Conservation (phyloP, 1,140 invertebrate genomes). For the Asobara japonica region DNA sequence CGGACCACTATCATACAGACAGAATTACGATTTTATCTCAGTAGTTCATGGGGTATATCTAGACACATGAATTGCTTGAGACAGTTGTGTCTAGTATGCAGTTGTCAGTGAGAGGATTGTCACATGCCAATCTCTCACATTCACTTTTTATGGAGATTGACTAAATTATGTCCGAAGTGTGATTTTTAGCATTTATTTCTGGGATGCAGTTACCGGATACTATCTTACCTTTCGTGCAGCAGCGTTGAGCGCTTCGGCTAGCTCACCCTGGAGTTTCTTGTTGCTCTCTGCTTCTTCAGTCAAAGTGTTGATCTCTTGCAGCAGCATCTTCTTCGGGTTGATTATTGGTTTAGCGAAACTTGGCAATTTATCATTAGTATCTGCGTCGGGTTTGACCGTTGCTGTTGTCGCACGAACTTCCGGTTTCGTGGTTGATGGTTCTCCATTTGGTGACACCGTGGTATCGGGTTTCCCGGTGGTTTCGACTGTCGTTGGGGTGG, state of each 20-base stretch:
- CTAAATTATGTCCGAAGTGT: too few relatives aligned
- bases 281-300: constrained; percentile 46
- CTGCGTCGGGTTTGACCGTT: neutral
- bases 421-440: neutral
- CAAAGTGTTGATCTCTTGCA: constrained; percentile 51
- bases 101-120: too few relatives aligned
- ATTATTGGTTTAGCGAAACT: constrained; percentile 28
- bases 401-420: neutral
- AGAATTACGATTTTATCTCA: too few relatives aligned
- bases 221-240: constrained; percentile 51
- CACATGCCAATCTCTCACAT: too few relatives aligned
- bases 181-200: too few relatives aligned
- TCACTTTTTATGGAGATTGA: too few relatives aligned
- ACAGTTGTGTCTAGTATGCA: too few relatives aligned
- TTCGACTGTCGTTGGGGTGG: constrained; percentile 2
- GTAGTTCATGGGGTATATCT: too few relatives aligned
- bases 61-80: too few relatives aligned
- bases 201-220: too few relatives aligned
- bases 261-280: constrained; percentile 53
- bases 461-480: neutral
- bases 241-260: constrained; percentile 53
- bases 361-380: neutral
- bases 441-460: neutral
- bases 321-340: constrained; percentile 46
- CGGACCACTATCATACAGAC: too few relatives aligned